Evolutionary conservation across 2,113 vertebrate genomes (phyloP), one percentile per base, ranked within the genome.

Genomic region (Rallus limicola): DNA sequence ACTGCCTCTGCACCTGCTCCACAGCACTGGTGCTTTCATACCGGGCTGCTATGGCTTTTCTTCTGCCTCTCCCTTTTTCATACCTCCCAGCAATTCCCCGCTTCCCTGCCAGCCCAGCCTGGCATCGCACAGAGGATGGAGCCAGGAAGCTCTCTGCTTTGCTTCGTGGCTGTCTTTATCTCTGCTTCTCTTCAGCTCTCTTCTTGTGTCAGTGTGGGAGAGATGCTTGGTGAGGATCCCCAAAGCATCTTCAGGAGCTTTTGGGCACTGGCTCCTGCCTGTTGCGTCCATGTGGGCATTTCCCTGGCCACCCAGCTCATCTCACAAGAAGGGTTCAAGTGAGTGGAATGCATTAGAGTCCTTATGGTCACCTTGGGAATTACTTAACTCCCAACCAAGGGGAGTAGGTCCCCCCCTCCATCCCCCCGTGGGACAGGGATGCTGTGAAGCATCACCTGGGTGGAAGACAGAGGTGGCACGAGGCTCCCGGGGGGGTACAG

Each of bases 1-100:
- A 10, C 56, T 72, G 90, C 50, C 82, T 80, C 70, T 86, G 94
- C 96, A 96, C 90, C 95, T 97, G 96, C 95, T 95, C 85, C 92
- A 77, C 3, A 0, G 59, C 38, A 6, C 82, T 34, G 85, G 33
- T 18, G 58, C 50, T 93, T 89, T 79, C 33, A 64, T 15, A 31
- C 24, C 4, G 18, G 6, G 44, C 64, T 5, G 1, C 68, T 28
- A 63, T 0, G 5, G 72, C 53, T 84, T 56, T 72, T 59, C 60
- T 80, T 71, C 58, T 2, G 0, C 62, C 15, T 65, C 16, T 36
- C 28, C n/a, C 18, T 60, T 26, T 33, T 74, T 87, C 81, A 69
- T 42, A n/a, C 31, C 82, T 84, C 46, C 74, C 63, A 83, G 88
- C 38, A n/a, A 28, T 74, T 82, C 70, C 63, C 71, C 65, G 3